phyloP scores from a whole-genome alignment of 2,797 vertebrate species.

The Poecilia gillii region DNA sequence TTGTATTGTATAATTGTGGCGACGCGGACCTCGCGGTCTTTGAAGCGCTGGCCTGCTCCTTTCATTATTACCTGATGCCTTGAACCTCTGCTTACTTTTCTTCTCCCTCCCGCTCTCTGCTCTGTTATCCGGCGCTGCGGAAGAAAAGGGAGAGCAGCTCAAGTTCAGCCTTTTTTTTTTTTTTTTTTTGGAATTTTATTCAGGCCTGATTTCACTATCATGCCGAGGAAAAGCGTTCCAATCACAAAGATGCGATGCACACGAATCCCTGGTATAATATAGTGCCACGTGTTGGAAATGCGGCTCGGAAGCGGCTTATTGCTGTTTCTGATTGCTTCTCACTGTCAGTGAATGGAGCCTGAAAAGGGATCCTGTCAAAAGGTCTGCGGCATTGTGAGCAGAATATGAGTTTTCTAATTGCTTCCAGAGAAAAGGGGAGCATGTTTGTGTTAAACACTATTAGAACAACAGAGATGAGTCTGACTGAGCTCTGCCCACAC shows the following conservation, averaged over 20 bases:
- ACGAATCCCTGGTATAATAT: constrained; percentile 47
- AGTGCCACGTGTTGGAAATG: constrained; percentile 44
- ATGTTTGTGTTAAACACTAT: constrained; percentile 40
- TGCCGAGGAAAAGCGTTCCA: constrained; percentile 56
- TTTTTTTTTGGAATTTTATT: constrained; percentile 36
- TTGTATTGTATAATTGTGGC: constrained; percentile 87
- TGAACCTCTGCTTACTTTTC: constrained; percentile 79
- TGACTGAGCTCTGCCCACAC: not conserved
- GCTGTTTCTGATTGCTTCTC: constrained; percentile 60
- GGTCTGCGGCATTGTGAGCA: constrained; percentile 36
- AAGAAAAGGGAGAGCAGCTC: constrained; percentile 60
- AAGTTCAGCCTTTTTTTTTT: constrained; percentile 39
- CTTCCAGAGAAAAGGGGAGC: constrained; percentile 33
- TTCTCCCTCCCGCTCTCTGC: constrained; percentile 49
- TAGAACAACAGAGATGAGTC: constrained; percentile 40
- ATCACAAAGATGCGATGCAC: constrained; percentile 46
- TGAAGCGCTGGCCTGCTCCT: constrained; percentile 81
- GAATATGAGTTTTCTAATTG: constrained; percentile 41
- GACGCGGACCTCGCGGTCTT: constrained; percentile 79
- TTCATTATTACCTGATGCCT: constrained; percentile 80
- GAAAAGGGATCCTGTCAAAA: constrained; percentile 37
- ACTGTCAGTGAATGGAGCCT: constrained; percentile 30
- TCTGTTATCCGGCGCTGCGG: constrained; percentile 66
- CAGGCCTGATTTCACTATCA: constrained; percentile 52
- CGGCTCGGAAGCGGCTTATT: constrained; percentile 44